These are phyloP conservation scores for Brachypodius melanocephalos DNA, from an alignment of 2,113 vertebrate species.

Conservation along the genomic window DNA sequence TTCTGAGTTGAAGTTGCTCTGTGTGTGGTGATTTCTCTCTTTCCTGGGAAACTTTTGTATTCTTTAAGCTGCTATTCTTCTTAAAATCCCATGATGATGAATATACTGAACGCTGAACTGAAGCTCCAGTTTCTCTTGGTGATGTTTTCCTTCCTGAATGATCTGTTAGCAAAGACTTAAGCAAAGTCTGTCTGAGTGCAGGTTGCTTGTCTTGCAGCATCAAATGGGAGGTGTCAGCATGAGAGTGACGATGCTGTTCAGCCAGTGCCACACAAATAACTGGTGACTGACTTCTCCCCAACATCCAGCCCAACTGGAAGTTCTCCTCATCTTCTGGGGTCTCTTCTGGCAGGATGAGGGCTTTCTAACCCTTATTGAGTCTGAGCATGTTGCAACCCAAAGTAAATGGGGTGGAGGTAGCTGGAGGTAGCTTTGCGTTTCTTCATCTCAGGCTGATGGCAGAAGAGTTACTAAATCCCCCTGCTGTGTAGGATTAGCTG, in stretches of 20 bases:
- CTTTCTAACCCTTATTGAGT: neutral
- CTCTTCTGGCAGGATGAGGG: neutral
- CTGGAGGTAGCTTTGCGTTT: neutral
- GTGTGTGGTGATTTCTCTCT: slow-evolving; percentile 22
- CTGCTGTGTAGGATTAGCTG: neutral
- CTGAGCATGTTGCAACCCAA: neutral
- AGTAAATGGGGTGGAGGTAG: neutral
- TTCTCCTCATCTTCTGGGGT: accelerated
- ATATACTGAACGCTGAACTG: slow-evolving; percentile 29
- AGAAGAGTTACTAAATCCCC: neutral
- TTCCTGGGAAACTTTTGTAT: neutral
- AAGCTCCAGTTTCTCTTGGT: neutral
- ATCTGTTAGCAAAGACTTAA: neutral
- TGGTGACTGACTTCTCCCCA: neutral
- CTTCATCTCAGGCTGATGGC: neutral
- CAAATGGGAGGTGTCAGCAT: neutral
- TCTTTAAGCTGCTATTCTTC: slow-evolving; percentile 21
- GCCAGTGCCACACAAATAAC: neutral
- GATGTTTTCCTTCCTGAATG: neutral
- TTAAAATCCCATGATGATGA: slow-evolving; percentile 37
- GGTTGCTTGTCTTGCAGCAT: neutral
- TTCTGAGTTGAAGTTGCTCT: slow-evolving; percentile 14
- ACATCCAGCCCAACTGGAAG: neutral
- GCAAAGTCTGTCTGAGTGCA: neutral
- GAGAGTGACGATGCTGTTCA: neutral